Percentiles rank a stretch among this genome's conserved stretches.
phyloP scores from a whole-genome alignment of 2,888 invertebrate species.

The Calameuta pallipes region DNA sequence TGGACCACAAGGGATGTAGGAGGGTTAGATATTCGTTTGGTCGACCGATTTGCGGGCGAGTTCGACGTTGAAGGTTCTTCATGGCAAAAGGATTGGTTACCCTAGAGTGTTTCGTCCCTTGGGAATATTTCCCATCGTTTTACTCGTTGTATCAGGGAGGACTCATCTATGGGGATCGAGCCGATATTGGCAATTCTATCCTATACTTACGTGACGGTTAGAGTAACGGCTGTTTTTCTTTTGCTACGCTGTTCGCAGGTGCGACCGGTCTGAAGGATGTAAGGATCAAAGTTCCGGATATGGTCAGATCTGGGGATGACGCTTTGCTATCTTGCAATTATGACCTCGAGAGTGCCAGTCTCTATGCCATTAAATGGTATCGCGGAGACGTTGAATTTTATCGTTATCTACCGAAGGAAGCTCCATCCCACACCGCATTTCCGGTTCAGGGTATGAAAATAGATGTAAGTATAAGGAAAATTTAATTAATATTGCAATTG shows the following conservation, averaged over 20 bases:
- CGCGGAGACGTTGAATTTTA: slow-evolving; percentile 80
- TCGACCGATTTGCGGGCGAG: background rate
- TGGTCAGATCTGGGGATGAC: slow-evolving; percentile 59
- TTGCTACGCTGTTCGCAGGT: slow-evolving; percentile 41
- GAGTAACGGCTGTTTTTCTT: background rate
- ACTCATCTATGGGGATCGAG: background rate
- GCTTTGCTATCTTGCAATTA: slow-evolving; percentile 59
- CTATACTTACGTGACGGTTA: background rate
- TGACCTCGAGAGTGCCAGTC: slow-evolving; percentile 55
- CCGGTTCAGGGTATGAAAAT: slow-evolving; percentile 76
- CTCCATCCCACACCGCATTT: slow-evolving; percentile 77
- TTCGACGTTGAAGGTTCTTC: background rate
- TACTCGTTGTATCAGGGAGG: background rate
- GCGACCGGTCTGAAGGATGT: slow-evolving; percentile 56
- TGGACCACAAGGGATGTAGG: background rate
- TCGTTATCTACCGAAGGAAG: slow-evolving; percentile 78
- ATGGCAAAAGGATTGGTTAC: background rate
- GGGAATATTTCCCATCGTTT: background rate
- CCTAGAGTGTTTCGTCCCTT: background rate
- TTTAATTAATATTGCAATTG: background rate
- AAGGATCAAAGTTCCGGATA: slow-evolving; percentile 56
- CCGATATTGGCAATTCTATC: background rate
- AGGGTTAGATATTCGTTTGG: background rate
- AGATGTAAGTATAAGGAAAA: slow-evolving; percentile 72
- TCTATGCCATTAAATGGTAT: slow-evolving; percentile 84